Base-by-base conservation (phyloP, 2,888 invertebrate genomes). In the Hirtodrosophila confusa region DNA sequence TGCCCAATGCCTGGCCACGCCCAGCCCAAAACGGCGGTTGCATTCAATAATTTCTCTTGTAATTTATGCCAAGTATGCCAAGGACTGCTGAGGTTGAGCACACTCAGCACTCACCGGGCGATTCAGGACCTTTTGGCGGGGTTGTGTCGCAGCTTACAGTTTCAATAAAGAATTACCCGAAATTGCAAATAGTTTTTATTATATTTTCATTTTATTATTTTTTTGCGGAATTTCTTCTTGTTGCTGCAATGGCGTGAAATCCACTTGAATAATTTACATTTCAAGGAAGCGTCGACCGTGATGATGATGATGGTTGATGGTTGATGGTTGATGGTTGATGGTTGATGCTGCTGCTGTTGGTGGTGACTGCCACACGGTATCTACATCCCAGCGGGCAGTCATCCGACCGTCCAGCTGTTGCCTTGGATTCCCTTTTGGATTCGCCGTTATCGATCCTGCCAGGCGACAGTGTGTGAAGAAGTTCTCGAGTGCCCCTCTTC, bases 211-310 rank as follows among this genome's bases (percentile, higher is more conserved):
- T 9, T 48, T 11, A 23, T 4, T 24, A n/a, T 36, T 6, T 10
- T 45, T 43, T 33, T 6, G 3, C 11, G 23, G 51, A 12, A 49
- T 60, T 66, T 60, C 41, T 49, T 45, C n/a, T 24, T 27, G 40
- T 9, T 31, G 67, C 41, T 40, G 66, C 62, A 68, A 82, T 79
- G 80, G 86, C 86, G 78, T 77, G 88, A 84, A 86, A 73, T 65
- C 78, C 87, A 80, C 84, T 84, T 88, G 85, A 88, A 84, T 84
- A 88, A 84, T 84, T 84, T 88, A 84, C 78, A 84, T 84, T 80
- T 61, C 36, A 66, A 71, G 63, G 53, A 55, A 62, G 57, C 41
- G 40, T 54, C 9, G 43, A 49, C 41, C 44, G 41, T 37, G 41
- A 24, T 45, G 51, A 48, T 47, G 47, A 9, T 43, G 17, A 17